Evolutionary conservation across 2,113 vertebrate genomes (phyloP).

Genomic region (Pollachius pollachius): DNA sequence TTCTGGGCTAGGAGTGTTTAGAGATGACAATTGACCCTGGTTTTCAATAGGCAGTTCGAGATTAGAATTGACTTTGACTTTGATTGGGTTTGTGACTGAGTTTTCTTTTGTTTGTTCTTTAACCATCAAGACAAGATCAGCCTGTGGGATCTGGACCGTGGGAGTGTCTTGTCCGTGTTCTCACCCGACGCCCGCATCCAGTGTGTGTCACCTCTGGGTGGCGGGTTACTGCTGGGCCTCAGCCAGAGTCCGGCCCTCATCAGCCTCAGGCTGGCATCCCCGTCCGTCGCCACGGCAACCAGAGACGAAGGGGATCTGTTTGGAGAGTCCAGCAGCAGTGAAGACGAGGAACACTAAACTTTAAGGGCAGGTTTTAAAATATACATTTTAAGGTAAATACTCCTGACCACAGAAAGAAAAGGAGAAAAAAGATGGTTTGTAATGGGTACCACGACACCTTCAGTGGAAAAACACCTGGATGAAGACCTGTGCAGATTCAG

Average conservation of each 20-base stretch:
- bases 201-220: conserved; percentile 40
- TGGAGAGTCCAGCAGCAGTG: conserved; percentile 64
- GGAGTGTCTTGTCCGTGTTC: conserved; percentile 52
- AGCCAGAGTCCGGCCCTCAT: conserved; percentile 61
- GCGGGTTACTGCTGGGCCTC: conserved; percentile 47
- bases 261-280: conserved; percentile 35
- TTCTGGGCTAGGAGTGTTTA: too few species aligned
- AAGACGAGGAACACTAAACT: conserved; percentile 33
- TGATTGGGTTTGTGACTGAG: not conserved
- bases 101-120: not conserved
- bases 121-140: conserved; percentile 48
- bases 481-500: too few species aligned
- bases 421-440: not conserved
- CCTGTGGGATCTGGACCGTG: conserved; percentile 59
- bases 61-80: not conserved
- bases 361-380: not conserved
- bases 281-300: conserved; percentile 12
- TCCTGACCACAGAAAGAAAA: too few species aligned
- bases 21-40: too few species aligned
- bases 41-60: not conserved
- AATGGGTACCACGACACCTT: not conserved
- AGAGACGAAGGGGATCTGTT: conserved; percentile 46
- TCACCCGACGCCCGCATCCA: conserved; percentile 56
- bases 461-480: too few species aligned
- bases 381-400: too few species aligned